Base-by-base conservation (phyloP, 1,140 invertebrate genomes). In the Ceratosolen fusciceps region DNA sequence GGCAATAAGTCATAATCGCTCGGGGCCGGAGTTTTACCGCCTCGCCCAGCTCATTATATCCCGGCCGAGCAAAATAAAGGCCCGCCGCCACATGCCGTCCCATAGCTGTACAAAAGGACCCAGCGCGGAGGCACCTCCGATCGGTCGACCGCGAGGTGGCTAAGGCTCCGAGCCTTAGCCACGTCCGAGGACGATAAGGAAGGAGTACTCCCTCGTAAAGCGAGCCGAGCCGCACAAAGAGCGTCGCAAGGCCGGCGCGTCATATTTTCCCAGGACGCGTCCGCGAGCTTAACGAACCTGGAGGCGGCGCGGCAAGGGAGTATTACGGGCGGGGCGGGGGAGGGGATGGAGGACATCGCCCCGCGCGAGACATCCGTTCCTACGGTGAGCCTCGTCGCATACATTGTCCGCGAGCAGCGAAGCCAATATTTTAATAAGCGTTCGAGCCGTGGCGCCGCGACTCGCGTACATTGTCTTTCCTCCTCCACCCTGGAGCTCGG, bases 401-500 rank as follows among this genome's bases (percentile, higher is more conserved):
- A n/a, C n/a, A n/a, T n/a, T n/a, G n/a, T n/a, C n/a, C n/a, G n/a
- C n/a, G n/a, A n/a, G n/a, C n/a, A n/a, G n/a, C n/a, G n/a, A n/a
- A 87, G 84, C 87, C 82, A 87, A 88, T 89, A 89, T 88, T 90
- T 89, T 87, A 88, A 89, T 88, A 87, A n/a, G n/a, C n/a, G 89
- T 84, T 84, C 83, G 85, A 86, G 88, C 89, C 89, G 88, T 89
- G 87, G 86, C 86, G 83, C 84, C 84, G 86, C 86, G 83, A 82
- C 84, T 79, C 83, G 83, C 82, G 84, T 37, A 2, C 83, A 83
- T 83, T 86, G 85, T 79, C 80, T 85, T 78, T 52, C n/a, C 16
- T 49, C 24, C 29, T 29, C 29, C 56, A 29, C 52, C 52, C 4
- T 19, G 52, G 21, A 54, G 21, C 14, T 24, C 21, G 14, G 14